Conservation (phyloP, 1,140 invertebrate species). For the Drosophila ogumai region DNA sequence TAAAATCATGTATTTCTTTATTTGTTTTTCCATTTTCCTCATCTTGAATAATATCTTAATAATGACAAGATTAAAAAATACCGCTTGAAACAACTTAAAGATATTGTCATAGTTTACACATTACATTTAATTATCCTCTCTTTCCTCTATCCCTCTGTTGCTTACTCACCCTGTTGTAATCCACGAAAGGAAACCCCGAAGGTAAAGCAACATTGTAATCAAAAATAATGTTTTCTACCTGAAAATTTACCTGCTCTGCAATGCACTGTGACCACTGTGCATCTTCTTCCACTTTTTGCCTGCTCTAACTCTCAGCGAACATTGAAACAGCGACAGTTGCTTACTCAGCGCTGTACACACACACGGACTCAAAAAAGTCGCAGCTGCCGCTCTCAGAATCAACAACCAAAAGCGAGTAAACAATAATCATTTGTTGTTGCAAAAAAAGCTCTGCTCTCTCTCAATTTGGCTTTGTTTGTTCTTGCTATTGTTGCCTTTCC, state of each 20-base stretch:
- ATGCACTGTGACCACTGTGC: conserved; percentile 17
- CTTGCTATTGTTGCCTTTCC: conserved; percentile 23
- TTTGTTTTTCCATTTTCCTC: background rate
- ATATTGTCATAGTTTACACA: background rate
- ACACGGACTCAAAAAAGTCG: background rate
- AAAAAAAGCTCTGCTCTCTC: conserved; percentile 22
- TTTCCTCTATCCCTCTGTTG: no score
- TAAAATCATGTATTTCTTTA: background rate
- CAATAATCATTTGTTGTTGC: conserved; percentile 55
- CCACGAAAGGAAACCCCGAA: background rate
- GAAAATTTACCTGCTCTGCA: conserved; percentile 12
- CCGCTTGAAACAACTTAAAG: no score
- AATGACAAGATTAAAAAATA: background rate
- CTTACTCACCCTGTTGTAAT: conserved; percentile 3
- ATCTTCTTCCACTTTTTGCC: conserved; percentile 2
- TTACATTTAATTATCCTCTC: background rate
- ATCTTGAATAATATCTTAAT: background rate
- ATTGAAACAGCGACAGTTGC: conserved; percentile 62
- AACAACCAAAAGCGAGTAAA: conserved; percentile 62
- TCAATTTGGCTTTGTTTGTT: conserved; percentile 2
- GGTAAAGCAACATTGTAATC: background rate
- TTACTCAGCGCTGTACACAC: conserved; percentile 20
- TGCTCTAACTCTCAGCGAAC: conserved; percentile 66
- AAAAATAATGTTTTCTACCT: background rate
- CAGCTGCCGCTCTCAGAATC: conserved; percentile 67